Evolutionary conservation across 1,140 invertebrate species (phyloP).

Genomic region (Caerostris extrusa): DNA sequence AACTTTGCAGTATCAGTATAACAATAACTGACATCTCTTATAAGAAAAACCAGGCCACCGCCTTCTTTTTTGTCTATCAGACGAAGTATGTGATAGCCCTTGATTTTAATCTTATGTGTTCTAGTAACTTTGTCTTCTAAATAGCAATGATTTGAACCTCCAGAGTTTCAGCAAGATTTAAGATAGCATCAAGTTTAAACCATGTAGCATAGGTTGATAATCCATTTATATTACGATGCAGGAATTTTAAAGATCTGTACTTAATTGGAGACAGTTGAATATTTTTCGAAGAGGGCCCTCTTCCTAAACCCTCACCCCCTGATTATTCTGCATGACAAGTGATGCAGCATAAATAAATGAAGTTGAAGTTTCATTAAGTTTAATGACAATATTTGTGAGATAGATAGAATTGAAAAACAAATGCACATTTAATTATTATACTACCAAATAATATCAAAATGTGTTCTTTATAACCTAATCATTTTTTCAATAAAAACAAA

Average conservation of each 20-base stretch:
- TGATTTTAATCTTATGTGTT: not conserved
- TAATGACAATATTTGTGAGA: too few relatives aligned
- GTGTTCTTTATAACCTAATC: too few relatives aligned
- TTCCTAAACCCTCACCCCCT: conserved; percentile 28
- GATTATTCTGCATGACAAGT: conserved; percentile 34
- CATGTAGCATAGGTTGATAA: conserved; percentile 59
- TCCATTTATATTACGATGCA: conserved; percentile 50
- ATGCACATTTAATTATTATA: too few relatives aligned
- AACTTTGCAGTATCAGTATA: too few relatives aligned
- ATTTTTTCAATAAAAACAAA: too few relatives aligned
- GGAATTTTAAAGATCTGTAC: conserved; percentile 41
- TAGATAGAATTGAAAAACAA: too few relatives aligned
- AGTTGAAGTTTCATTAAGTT: not conserved
- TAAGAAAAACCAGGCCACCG: too few relatives aligned
- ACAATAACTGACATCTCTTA: too few relatives aligned
- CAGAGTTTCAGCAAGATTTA: conserved; percentile 47
- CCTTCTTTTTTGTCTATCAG: not conserved
- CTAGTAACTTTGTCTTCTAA: not conserved
- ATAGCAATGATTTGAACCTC: conserved; percentile 22
- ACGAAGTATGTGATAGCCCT: conserved; percentile 30
- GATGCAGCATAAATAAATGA: conserved; percentile 44
- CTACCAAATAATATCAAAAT: too few relatives aligned
- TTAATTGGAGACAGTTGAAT: conserved; percentile 53
- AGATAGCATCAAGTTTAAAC: conserved; percentile 50
- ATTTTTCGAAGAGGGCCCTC: conserved; percentile 40